phyloP scores from a whole-genome alignment of 2,888 invertebrate species.

The Drosophila algonquin region DNA sequence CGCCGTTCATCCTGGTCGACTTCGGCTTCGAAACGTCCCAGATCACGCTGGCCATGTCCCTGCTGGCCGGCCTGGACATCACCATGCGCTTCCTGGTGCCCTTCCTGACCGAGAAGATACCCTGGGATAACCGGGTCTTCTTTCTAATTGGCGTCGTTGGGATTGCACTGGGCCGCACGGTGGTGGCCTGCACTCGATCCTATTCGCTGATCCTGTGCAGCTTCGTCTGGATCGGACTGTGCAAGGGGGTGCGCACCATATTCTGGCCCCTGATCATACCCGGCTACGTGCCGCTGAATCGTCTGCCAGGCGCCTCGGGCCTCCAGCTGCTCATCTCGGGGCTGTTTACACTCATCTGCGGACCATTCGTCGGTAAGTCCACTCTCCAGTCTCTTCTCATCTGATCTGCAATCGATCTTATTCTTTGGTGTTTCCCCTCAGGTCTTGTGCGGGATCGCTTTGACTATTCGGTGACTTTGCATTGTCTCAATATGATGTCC shows the following conservation, averaged over 20 bases:
- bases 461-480: slow-evolving; percentile 87
- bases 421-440: slow-evolving; percentile 70
- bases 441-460: slow-evolving; percentile 88
- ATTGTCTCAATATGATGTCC: slow-evolving; percentile 88
- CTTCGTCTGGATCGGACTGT: slow-evolving; percentile 88
- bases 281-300: slow-evolving; percentile 88
- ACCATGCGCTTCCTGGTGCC: slow-evolving; percentile 88
- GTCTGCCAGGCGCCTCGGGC: slow-evolving; percentile 89
- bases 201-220: slow-evolving; percentile 86
- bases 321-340: slow-evolving; percentile 89
- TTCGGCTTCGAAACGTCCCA: slow-evolving; percentile 86
- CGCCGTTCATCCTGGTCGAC: slow-evolving; percentile 89
- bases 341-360: slow-evolving; percentile 86
- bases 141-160: slow-evolving; percentile 88
- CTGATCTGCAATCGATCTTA: not conserved
- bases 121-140: slow-evolving; percentile 89
- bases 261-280: slow-evolving; percentile 91
- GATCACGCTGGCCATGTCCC: slow-evolving; percentile 89
- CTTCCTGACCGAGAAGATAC: slow-evolving; percentile 88
- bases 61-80: slow-evolving; percentile 88
- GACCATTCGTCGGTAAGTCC: slow-evolving; percentile 88
- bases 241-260: slow-evolving; percentile 89
- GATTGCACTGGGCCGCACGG: slow-evolving; percentile 87
- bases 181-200: slow-evolving; percentile 86
- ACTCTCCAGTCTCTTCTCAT: not conserved